Evolutionary conservation across 2,888 invertebrate genomes (phyloP), one percentile per base, ranked within the genome.

Genomic region (Podotricha telesiphe): DNA sequence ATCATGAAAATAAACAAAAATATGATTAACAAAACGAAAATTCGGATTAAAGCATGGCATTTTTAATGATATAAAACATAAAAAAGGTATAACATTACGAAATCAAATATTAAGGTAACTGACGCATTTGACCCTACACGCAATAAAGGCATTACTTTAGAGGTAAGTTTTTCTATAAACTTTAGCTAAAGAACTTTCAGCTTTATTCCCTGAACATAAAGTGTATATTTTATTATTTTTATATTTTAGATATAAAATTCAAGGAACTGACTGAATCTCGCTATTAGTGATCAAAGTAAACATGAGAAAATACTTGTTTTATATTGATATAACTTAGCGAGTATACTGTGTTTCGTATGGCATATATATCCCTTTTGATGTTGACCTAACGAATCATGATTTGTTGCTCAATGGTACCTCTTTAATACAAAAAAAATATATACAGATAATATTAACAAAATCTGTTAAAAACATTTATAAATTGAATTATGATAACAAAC

Each of bases 101-200:
- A 67, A 69, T 69, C 56, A 69, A 56, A 67, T 58, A 67, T 67
- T 66, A 66, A 51, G n/a, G 42, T 42, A 51, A 51, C 51, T n/a
- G 66, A 56, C 62, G 61, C 42, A 47, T 66, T 69, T 69, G 67
- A 34, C 56, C 48, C 42, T 48, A 17, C 69, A 69, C 69, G 69
- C 62, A 69, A 69, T 62, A 55, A 34, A 48, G 19, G 61, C 67
- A 69, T 69, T 69, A 69, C 61, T 22, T 37, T 42, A 50, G 13
- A 20, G 48, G 19, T 17, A 65, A 22, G 40, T 40, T 28, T 50
- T 66, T 50, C 48, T 20, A n/a, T n/a, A 0, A 0, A 2, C n/a
- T 6, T 50, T 6, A 1, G 22, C 45, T 11, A 28, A 1, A 22
- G 59, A 45, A 45, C n/a, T 28, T 59, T 45, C n/a, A 13, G 11